Base-by-base conservation (phyloP, 1,140 invertebrate genomes). In the Geopemphigus sp. region DNA sequence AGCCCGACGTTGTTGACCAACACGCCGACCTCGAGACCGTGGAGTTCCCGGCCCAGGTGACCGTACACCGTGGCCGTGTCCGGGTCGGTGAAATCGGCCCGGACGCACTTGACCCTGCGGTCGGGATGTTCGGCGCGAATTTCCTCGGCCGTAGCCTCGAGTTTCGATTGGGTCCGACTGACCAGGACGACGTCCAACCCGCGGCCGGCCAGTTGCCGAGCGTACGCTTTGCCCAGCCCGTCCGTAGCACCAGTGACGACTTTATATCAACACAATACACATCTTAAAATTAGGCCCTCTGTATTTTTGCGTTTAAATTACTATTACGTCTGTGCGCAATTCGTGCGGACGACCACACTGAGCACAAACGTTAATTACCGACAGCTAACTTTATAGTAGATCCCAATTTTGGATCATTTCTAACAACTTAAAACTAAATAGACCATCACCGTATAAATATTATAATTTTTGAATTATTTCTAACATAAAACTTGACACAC, bases 1-100 rank as follows among this genome's bases (percentile, higher is more conserved):
- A 95, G 91, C 5, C 97, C 97, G 0, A 98, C 96, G 87, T 98
- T 99, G 85, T 99, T 99, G 8, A 99, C 90, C 14, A 98, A 87
- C 22, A 96, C 91, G 1, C 95, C 96, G 81, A 98, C 92, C 84
- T 98, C 95, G 2, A 98, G 86, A 3, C 90, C 92, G 12, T 87
- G 86, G 12, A 96, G 88, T 76, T 93, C 89, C 82, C 90, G 90
- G 32, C 90, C 87, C 68, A 98, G 94, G 78, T 89, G 89, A 0
- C 90, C 87, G 84, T 95, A 98, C 56, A 96, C 92, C 15, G 88
- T 86, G 4, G 89, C 87, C 5, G 85, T 90, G 39, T 78, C 74
- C 24, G 24, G 12, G 81, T 89, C 86, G 6, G 91, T 92, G 84
- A 98, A 96, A 85, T 98, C 95, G 24, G 92, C 93, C 3, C 24